Percentiles rank a stretch among this genome's conserved stretches.
These are phyloP conservation scores for Oligia strigilis DNA, from an alignment of 2,888 invertebrate genomes.

Conservation along the genomic window DNA sequence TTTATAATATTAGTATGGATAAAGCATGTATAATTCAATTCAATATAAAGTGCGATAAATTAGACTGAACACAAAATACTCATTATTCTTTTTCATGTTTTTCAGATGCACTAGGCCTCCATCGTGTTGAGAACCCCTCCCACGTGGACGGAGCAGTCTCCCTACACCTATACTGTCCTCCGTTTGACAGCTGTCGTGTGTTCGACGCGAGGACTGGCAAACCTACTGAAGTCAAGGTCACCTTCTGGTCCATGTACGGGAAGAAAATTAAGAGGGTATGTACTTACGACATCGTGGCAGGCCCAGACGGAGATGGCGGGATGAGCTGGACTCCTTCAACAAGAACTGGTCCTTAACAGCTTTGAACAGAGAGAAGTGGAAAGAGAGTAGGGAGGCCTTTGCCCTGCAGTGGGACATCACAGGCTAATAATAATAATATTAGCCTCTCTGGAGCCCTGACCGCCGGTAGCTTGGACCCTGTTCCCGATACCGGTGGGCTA, in stretches of 20 bases:
- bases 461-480: too few species aligned
- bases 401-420: too few species aligned
- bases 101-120: conserved; percentile 97
- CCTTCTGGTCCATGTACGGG: conserved; percentile 98
- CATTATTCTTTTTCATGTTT: neutral
- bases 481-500: too few species aligned
- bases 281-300: conserved; percentile 15
- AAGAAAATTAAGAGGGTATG: conserved; percentile 93
- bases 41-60: neutral
- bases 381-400: too few species aligned
- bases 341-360: too few species aligned
- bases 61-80: neutral
- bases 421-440: too few species aligned
- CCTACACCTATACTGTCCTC: conserved; percentile 98
- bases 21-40: neutral
- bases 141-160: conserved; percentile 97
- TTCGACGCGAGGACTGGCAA: conserved; percentile 98
- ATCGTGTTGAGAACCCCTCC: conserved; percentile 98
- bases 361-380: too few species aligned
- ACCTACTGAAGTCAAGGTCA: conserved; percentile 92
- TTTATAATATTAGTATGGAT: too few species aligned
- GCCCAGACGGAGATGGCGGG: too few species aligned
- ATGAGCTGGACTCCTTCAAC: too few species aligned
- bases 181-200: conserved; percentile 96
- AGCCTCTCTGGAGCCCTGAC: too few species aligned